Evolutionary conservation across 2,888 invertebrate species (phyloP), one percentile per base, ranked within the genome.

Genomic region (Leptinotarsa haldemani): DNA sequence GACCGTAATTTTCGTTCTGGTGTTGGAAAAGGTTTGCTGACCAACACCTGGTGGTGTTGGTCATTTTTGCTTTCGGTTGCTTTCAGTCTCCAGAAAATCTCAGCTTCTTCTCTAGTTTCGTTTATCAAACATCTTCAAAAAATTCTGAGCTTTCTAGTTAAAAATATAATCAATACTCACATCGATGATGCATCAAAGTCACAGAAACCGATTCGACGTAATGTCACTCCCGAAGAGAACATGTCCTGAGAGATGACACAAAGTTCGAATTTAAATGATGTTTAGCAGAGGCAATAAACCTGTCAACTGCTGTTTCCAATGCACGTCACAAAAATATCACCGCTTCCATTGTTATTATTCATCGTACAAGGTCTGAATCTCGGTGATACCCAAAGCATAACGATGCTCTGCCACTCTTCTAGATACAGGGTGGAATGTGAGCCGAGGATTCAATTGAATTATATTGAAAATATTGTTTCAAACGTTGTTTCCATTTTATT

Each of bases 231-330:
- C 72, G 76, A 73, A 80, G 80, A 80, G 79, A 81, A 80, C 75
- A 76, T 69, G 75, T 77, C 81, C 80, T 83, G 80, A 82, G 82
- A 84, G 83, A 85, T 85, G 85, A 84, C 84, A 84, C 83, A 83
- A 84, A 83, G 84, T 79, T 84, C 84, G 85, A 85, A 85, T 85
- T 86, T 85, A 86, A 86, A 86, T 85, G 85, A 85, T 85, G 85
- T 84, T 83, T 82, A 81, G 83, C 80, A 82, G 80, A 80, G 79
- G 84, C 86, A 85, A 85, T 86, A 86, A 86, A 86, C 85, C 85
- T 86, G 86, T 86, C 86, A 84, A 79, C 79, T 76, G 79, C 82
- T 80, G 78, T 77, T 80, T 80, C 80, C 81, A 80, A 80, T 79
- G 82, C 82, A 82, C 80, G 84, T 84, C 85, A 85, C 81, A 84